phyloP scores from a whole-genome alignment of 2,797 vertebrate genomes.

The Meriones psammophilus region DNA sequence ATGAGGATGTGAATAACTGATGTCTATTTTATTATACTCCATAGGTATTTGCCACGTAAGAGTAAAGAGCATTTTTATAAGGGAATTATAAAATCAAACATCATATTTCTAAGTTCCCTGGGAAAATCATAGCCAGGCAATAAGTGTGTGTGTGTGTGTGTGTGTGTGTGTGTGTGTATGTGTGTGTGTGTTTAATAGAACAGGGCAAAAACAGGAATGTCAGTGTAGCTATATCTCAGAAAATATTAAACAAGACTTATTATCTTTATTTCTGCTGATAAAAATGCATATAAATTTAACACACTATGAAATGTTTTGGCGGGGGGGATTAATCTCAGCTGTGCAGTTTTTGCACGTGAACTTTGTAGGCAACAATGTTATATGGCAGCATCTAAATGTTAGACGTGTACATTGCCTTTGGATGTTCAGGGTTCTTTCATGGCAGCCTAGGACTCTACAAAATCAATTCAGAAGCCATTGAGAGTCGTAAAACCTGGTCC shows the following conservation, averaged over 20 bases:
- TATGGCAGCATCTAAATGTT: neutral
- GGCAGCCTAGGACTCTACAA: neutral
- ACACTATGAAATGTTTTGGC: neutral
- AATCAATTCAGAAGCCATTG: neutral
- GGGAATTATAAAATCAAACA: conserved; percentile 14
- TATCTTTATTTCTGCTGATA: conserved; percentile 18
- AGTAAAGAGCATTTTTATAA: conserved; percentile 10
- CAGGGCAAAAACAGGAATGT: conserved; percentile 2
- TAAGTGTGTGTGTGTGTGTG: neutral
- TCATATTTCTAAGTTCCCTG: neutral
- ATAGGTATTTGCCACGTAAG: neutral
- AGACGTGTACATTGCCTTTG: neutral
- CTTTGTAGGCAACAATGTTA: neutral
- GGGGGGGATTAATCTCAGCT: too few relatives aligned
- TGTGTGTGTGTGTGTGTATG: neutral
- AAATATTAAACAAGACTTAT: neutral
- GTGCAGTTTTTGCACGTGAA: neutral
- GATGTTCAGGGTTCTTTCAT: neutral
- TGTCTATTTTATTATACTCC: neutral
- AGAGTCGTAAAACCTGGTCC: neutral
- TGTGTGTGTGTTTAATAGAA: neutral
- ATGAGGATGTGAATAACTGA: conserved; percentile 8
- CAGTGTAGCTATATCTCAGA: conserved; percentile 9
- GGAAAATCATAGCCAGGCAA: neutral
- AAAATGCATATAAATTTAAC: neutral